Base-by-base conservation (phyloP, 2,888 invertebrate genomes). In the Orchesellides sinensis region DNA sequence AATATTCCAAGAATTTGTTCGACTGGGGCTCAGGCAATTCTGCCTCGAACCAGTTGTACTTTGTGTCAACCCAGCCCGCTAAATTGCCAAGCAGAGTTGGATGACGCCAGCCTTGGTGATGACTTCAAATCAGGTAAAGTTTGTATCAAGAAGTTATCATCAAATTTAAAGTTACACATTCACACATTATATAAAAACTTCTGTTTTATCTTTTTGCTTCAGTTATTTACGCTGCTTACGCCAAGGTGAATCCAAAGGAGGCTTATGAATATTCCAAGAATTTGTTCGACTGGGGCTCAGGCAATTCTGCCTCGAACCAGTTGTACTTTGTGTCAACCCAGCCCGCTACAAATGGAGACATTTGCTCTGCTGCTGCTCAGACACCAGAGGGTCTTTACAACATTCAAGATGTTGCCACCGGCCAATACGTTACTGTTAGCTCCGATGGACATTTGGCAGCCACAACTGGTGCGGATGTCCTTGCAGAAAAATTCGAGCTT, bases 271-370 rank as follows among this genome's bases (percentile, higher is more conserved):
- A 83, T 59, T 85, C 86, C 1, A 10, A 47, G 8, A 23, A 66
- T 1, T 79, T 86, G 6, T 86, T 75, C 21, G 84, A 83, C 65
- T 86, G 86, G 86, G 86, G 86, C 10, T 63, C 81, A 32, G 86
- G 86, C 21, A 86, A 86, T 74, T 83, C 84, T 2, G 86, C 86
- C 12, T 82, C 86, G 0, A 86, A 86, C 65, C 85, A 86, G 23
- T 68, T 86, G 0, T 86, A 86, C 61, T 86, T 86, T 32, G 84
- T 86, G 4, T n/a, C 85, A 1, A 85, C 86, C 19, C 85, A 86
- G 63, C 83, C 86, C 2, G 29, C 2, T 0, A 3, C 78, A 1
- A 29, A 3, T 0, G 6, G 77, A 5, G 84, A 84, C 40, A 86
- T 86, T 52, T 86, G 86, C 70, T 10, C 17, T 21, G 84, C 81